phyloP scores from a whole-genome alignment of 1,140 invertebrate genomes.

The Rhyacophila brunnea region DNA sequence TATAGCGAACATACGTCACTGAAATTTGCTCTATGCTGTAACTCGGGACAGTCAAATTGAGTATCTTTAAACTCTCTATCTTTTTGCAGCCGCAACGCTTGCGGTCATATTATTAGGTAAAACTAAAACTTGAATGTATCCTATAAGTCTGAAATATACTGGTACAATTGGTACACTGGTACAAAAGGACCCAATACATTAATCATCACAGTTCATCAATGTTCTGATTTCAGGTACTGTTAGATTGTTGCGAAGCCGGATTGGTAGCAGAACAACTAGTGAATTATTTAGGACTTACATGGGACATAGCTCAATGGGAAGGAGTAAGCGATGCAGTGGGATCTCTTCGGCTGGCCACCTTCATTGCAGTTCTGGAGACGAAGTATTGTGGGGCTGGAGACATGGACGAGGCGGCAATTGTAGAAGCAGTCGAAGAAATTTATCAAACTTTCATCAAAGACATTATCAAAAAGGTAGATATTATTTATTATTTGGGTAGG shows the following conservation, averaged over 20 bases:
- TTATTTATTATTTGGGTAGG: too few relatives aligned
- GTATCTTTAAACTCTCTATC: too few relatives aligned
- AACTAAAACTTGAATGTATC: too few relatives aligned
- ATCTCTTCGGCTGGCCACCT: conserved; percentile 62
- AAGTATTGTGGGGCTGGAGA: conserved; percentile 62
- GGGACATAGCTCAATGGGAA: conserved; percentile 67
- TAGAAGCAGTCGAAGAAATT: conserved; percentile 72
- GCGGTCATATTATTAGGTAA: too few relatives aligned
- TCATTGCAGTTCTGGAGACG: conserved; percentile 71
- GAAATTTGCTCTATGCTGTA: too few relatives aligned
- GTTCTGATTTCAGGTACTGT: conserved; percentile 56
- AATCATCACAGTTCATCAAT: too few relatives aligned
- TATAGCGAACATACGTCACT: too few relatives aligned
- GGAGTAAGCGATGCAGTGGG: conserved; percentile 62
- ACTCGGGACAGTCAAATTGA: too few relatives aligned
- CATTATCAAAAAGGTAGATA: conserved; percentile 73
- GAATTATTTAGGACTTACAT: conserved; percentile 63
- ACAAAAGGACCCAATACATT: too few relatives aligned
- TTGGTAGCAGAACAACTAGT: conserved; percentile 65
- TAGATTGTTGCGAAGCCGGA: conserved; percentile 66
- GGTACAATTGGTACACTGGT: too few relatives aligned
- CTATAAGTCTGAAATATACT: too few relatives aligned
- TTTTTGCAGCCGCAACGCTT: too few relatives aligned
- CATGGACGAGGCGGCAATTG: conserved; percentile 60
- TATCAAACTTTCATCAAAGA: conserved; percentile 77